A percentile compares a stretch with the other conserved stretches of the same genome.
phyloP scores from a whole-genome alignment of 1,140 invertebrate genomes.

The Polypedilum pembai region DNA sequence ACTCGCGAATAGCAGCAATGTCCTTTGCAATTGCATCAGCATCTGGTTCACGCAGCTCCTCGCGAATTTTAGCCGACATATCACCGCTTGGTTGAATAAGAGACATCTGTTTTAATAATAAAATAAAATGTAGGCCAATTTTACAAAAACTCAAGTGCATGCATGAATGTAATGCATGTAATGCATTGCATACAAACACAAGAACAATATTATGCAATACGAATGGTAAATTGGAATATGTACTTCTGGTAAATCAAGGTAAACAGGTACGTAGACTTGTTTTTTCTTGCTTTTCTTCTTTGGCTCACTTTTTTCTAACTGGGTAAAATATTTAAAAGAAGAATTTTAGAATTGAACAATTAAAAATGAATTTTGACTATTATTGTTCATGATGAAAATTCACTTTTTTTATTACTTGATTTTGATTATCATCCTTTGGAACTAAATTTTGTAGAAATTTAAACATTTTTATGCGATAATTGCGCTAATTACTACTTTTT shows the following conservation, averaged over 20 bases:
- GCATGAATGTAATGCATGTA: neutral
- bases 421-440: neutral
- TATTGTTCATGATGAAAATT: neutral
- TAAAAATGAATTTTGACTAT: neutral
- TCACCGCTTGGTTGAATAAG: slow-evolving; percentile 64
- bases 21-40: slow-evolving; percentile 54
- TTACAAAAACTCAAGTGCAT: neutral
- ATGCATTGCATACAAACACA: neutral
- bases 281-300: slow-evolving; percentile 15
- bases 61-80: slow-evolving; percentile 62
- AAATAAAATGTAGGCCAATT: too few species aligned
- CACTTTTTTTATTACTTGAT: neutral
- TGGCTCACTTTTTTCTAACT: slow-evolving; percentile 15
- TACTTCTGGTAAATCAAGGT: slow-evolving; percentile 27
- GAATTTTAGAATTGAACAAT: neutral
- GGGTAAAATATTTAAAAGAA: neutral
- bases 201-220: slow-evolving; percentile 8
- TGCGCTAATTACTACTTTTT: neutral
- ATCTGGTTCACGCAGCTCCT: slow-evolving; percentile 66
- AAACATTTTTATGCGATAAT: slow-evolving; percentile 7
- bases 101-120: slow-evolving; percentile 49
- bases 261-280: slow-evolving; percentile 9
- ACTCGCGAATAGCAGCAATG: slow-evolving; percentile 57
- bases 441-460: slow-evolving; percentile 21
- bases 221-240: slow-evolving; percentile 8